Evolutionary conservation across 1,140 invertebrate genomes (phyloP).

Genomic region (Heliconius melpomene): DNA sequence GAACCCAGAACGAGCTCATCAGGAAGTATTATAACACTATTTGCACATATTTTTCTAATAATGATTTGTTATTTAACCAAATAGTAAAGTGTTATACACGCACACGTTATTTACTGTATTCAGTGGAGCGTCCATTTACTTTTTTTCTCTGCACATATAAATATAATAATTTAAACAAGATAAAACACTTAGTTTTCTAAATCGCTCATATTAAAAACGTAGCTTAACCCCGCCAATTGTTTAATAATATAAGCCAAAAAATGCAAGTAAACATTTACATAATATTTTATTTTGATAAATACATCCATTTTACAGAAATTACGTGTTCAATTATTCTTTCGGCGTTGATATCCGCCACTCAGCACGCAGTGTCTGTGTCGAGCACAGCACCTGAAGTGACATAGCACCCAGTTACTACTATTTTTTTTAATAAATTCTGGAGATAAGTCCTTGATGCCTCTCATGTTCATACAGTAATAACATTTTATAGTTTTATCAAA

Average conservation of each 20-base stretch:
- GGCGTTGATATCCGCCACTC: background rate
- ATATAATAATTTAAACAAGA: too few species aligned
- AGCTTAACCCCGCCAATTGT: background rate
- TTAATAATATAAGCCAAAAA: background rate
- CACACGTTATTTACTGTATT: background rate
- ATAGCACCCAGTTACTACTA: background rate
- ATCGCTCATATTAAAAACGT: background rate
- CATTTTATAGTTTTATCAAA: conserved; percentile 22
- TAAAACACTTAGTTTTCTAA: too few species aligned
- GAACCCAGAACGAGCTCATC: background rate
- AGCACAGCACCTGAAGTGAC: too few species aligned
- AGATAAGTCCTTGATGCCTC: background rate
- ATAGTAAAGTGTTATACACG: background rate
- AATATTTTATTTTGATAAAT: too few species aligned
- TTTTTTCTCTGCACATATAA: background rate
- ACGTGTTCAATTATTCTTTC: background rate
- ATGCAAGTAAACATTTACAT: too few species aligned
- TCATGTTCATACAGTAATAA: conserved; percentile 10
- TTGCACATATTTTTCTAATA: background rate
- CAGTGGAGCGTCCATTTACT: background rate
- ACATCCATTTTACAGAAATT: too few species aligned
- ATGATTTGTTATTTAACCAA: background rate
- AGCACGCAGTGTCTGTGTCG: background rate
- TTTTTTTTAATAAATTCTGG: background rate
- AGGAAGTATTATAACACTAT: background rate